Base-by-base conservation (phyloP, 2,113 vertebrate species). In the Dinomys branickii region DNA sequence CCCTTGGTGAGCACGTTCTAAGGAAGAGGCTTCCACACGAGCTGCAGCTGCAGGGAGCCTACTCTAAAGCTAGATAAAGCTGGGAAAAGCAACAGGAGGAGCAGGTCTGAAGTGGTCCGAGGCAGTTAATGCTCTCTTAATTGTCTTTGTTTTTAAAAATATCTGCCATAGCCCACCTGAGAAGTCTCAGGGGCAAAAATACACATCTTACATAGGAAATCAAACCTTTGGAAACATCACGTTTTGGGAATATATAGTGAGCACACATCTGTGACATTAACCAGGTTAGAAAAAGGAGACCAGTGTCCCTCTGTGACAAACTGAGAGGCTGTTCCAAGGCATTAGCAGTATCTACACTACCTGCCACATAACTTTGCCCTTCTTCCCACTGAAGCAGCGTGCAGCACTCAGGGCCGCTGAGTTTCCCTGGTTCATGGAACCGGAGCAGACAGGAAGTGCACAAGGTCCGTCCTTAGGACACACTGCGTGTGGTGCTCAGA, bases 361-460 rank as follows among this genome's bases (percentile, higher is more conserved):
- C n/a, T 41, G 30, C 50, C 58, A 35, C 9, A 7, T 28, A 44
- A 61, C n/a, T 35, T 0, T 56, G 22, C 65, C 4, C 6, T 47
- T 59, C 56, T 33, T 71, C 41, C 52, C 14, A 33, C 47, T 56
- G 8, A 71, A 28, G 73, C 33, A 69, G 65, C 86, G 33, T 13
- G 20, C 9, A 12, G 9, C 6, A 3, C 11, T 30, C 4, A 4
- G n/a, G 24, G 7, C 38, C 3, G 4, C 7, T 17, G 56, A 63
- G 47, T n/a, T 50, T 65, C 58, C 26, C 38, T 30, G 30, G 65
- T 24, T n/a, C n/a, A 16, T 8, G 24, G 41, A 88, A 67, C 35
- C 0, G 30, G 16, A 5, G 56, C 13, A 65, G n/a, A 44, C 61
- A 24, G 0, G 0, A 44, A 41, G 38, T 0, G 1, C 7, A 26